These are phyloP conservation scores for Orbicella faveolata DNA, from an alignment of 64 coral and sea anemone species.

Conservation along the genomic window DNA sequence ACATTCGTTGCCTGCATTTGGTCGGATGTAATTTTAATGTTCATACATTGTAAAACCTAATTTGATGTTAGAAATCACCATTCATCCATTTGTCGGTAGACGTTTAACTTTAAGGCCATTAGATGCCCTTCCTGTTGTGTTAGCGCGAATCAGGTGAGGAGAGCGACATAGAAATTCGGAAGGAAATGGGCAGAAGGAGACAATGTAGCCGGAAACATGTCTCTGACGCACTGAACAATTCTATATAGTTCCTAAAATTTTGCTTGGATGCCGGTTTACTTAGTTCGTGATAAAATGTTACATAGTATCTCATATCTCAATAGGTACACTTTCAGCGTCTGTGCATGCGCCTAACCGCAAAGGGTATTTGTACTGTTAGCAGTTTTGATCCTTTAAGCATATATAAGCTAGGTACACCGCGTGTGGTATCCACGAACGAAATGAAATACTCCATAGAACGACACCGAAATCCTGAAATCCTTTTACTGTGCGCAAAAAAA, in stretches of 20 bases:
- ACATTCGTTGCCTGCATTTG: too few species aligned
- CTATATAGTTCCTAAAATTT: conserved; percentile 9
- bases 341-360: not conserved
- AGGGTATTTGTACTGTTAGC: conserved; percentile 35
- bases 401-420: not conserved
- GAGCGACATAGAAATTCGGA: not conserved
- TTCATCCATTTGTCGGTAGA: not conserved
- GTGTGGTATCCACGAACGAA: conserved; percentile 27
- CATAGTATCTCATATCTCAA: conserved; percentile 1
- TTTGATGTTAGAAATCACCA: too few species aligned
- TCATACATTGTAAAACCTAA: too few species aligned
- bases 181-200: not conserved
- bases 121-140: not conserved
- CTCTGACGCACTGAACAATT: not conserved
- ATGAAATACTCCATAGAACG: conserved; percentile 10
- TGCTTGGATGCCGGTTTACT: not conserved
- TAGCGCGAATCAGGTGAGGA: not conserved
- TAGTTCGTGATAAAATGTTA: conserved; percentile 35
- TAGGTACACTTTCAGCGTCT: not conserved
- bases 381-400: conserved; percentile 27
- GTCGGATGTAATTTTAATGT: too few species aligned
- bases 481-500: not conserved
- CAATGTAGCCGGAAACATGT: not conserved
- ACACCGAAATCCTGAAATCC: conserved; percentile 35
- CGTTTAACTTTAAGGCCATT: not conserved